phyloP scores from a whole-genome alignment of 92 coral and sea anemone species.

The Siderastrea siderea region DNA sequence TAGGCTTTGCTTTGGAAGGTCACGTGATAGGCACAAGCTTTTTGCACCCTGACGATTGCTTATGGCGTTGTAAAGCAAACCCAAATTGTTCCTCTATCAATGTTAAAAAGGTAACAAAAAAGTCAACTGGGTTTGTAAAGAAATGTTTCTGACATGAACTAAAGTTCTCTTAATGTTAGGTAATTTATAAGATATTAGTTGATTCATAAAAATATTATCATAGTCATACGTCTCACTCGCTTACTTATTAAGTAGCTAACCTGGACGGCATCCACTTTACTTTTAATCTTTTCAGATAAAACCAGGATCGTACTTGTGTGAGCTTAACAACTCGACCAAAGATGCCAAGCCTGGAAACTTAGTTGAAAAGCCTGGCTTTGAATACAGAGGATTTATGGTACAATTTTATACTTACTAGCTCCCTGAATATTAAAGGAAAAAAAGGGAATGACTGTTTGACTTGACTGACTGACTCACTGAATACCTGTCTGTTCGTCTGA shows the following conservation, averaged over 20 bases:
- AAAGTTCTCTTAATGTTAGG: too few relatives aligned
- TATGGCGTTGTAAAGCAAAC: slow-evolving; percentile 7
- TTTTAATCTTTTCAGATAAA: not conserved
- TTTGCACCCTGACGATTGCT: not conserved
- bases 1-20: slow-evolving; percentile 5
- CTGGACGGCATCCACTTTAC: too few relatives aligned
- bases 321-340: not conserved
- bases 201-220: not conserved
- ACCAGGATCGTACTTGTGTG: not conserved
- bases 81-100: slow-evolving; percentile 2
- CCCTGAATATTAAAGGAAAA: too few relatives aligned
- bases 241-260: too few relatives aligned
- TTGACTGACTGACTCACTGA: not conserved
- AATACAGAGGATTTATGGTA: slow-evolving; percentile 12
- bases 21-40: not conserved
- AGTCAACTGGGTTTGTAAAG: not conserved
- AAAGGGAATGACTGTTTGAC: not conserved
- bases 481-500: too few relatives aligned
- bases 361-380: not conserved
- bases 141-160: not conserved
- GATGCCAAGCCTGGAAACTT: not conserved
- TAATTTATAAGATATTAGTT: too few relatives aligned
- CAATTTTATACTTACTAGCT: too few relatives aligned
- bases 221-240: too few relatives aligned
- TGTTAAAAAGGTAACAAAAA: not conserved